Evolutionary conservation across 1,140 invertebrate species (phyloP).

Genomic region (Mamestra configurata): DNA sequence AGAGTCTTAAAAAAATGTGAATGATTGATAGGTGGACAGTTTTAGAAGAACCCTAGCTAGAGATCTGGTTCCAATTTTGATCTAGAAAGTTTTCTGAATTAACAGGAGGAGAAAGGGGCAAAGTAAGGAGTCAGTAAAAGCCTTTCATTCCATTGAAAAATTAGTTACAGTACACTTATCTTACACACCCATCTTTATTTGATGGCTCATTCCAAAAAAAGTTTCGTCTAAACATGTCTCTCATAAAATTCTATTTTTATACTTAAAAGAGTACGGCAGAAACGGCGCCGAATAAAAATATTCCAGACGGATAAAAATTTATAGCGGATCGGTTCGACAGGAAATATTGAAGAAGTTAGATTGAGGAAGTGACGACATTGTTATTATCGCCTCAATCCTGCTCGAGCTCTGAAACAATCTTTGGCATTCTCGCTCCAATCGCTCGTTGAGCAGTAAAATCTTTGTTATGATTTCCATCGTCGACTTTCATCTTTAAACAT

Average conservation of each 20-base stretch:
- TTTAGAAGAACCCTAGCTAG: no score
- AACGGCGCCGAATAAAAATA: conserved; percentile 53
- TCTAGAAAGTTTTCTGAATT: no score
- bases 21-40: no score
- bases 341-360: conserved; percentile 81
- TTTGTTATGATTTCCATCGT: conserved; percentile 75
- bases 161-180: not conserved
- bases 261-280: conserved; percentile 17
- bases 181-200: not conserved
- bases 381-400: conserved; percentile 80
- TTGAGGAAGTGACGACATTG: conserved; percentile 83
- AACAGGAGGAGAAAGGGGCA: no score
- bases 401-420: conserved; percentile 77
- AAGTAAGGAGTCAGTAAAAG: no score
- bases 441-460: conserved; percentile 73
- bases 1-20: no score
- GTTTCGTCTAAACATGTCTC: not conserved
- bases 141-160: not conserved
- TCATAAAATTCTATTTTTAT: conserved; percentile 22
- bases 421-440: conserved; percentile 69
- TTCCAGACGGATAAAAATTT: conserved; percentile 69
- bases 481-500: conserved; percentile 66
- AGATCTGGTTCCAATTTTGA: no score
- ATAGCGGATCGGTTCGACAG: conserved; percentile 67
- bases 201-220: conserved; percentile 6